A percentile compares a stretch with the other conserved stretches of the same genome.
These are phyloP conservation scores for Tribolium castaneum DNA, from an alignment of 1,140 invertebrate species.

Conservation along the genomic window DNA sequence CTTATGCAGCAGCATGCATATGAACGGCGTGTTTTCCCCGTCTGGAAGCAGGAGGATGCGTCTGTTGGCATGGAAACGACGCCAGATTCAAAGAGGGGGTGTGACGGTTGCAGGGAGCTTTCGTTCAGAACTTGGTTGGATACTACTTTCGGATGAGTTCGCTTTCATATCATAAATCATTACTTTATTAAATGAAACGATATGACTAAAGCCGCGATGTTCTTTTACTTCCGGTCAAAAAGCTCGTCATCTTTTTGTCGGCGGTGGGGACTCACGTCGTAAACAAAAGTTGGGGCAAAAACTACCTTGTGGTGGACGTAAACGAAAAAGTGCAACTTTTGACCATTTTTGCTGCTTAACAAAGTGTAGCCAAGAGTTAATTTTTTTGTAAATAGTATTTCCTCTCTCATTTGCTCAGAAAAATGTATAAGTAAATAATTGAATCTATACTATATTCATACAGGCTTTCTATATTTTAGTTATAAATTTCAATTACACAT, in stretches of 20 bases:
- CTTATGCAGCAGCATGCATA: constrained; percentile 34
- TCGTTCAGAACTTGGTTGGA: constrained; percentile 18
- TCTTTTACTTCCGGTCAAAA: background rate
- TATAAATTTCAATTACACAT: too few relatives aligned
- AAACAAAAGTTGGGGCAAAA: background rate
- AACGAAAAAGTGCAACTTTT: background rate
- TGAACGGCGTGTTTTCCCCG: constrained; percentile 28
- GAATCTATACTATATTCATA: too few relatives aligned
- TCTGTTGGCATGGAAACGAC: constrained; percentile 51
- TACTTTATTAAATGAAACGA: constrained; percentile 36
- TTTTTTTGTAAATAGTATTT: too few relatives aligned
- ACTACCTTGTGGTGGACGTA: background rate
- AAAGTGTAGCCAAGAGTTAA: too few relatives aligned
- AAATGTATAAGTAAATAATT: too few relatives aligned
- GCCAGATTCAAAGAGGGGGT: constrained; percentile 44
- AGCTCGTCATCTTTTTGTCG: background rate
- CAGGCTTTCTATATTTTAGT: too few relatives aligned
- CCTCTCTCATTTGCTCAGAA: too few relatives aligned
- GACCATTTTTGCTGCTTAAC: background rate
- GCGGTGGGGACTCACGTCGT: background rate
- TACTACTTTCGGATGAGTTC: constrained; percentile 36
- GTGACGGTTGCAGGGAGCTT: constrained; percentile 29
- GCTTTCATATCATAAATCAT: constrained; percentile 9
- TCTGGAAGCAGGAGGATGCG: constrained; percentile 46
- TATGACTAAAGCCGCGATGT: background rate